These are phyloP conservation scores for Phoenicopterus ruber DNA, from an alignment of 2,113 vertebrate genomes.

Conservation along the genomic window DNA sequence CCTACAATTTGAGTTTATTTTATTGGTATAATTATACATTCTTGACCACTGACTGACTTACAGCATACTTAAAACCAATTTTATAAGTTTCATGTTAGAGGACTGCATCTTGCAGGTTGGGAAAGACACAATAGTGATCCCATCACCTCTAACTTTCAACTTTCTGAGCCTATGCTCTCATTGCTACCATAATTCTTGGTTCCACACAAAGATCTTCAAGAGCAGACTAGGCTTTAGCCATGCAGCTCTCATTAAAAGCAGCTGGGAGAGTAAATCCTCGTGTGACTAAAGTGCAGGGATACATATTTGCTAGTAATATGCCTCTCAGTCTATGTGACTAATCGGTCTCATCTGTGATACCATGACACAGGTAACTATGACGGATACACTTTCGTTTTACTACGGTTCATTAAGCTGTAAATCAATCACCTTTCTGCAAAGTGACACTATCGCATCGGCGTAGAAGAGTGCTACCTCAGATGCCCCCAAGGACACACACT, in stretches of 20 bases:
- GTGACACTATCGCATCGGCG: background rate
- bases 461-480: background rate
- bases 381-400: background rate
- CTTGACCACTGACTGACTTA: background rate
- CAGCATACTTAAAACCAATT: background rate
- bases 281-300: background rate
- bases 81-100: background rate
- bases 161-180: background rate
- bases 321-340: background rate
- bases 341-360: background rate
- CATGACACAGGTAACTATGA: background rate
- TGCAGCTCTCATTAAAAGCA: constrained; percentile 12
- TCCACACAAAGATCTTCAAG: background rate
- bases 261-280: background rate
- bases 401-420: background rate
- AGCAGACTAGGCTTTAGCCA: background rate
- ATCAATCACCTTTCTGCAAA: background rate
- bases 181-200: background rate
- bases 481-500: background rate
- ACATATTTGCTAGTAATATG: background rate
- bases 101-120: background rate
- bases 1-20: background rate
- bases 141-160: background rate
- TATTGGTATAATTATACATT: background rate
- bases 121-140: background rate